phyloP scores from a whole-genome alignment of 2,113 vertebrate genomes.

The Silurus asotus region DNA sequence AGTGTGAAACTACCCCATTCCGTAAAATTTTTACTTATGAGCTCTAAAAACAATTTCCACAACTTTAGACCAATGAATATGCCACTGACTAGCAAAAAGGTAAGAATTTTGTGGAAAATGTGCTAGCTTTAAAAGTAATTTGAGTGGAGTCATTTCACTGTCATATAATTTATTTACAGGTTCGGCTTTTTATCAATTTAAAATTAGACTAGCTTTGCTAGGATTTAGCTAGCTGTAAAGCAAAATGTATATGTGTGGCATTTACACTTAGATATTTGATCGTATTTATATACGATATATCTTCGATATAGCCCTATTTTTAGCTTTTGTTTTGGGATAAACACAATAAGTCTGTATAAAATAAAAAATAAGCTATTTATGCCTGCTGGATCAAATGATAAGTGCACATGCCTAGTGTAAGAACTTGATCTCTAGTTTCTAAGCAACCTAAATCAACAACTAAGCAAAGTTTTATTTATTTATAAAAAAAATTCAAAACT shows the following conservation, averaged over 20 bases:
- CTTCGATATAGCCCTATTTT: background rate
- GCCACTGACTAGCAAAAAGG: background rate
- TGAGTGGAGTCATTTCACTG: background rate
- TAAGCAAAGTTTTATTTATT: slow-evolving; percentile 38
- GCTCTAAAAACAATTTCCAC: background rate
- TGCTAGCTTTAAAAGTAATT: background rate
- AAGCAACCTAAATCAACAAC: slow-evolving; percentile 46
- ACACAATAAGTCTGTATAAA: background rate
- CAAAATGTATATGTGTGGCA: background rate
- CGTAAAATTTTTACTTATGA: background rate
- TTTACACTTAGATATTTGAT: background rate
- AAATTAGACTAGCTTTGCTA: background rate
- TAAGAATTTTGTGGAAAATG: background rate
- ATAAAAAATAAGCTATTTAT: slow-evolving; percentile 26
- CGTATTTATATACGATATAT: background rate
- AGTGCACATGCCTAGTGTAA: slow-evolving; percentile 24
- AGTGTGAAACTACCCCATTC: background rate
- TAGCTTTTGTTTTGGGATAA: background rate
- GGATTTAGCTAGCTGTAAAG: background rate
- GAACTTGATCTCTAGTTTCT: slow-evolving; percentile 36
- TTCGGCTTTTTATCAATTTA: background rate
- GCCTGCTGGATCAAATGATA: slow-evolving; percentile 36
- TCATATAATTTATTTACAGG: background rate
- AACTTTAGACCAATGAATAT: background rate
- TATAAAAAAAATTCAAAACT: background rate